These are phyloP conservation scores for Chlorocebus sabaeus DNA, from an alignment of 2,113 vertebrate species.

Conservation along the genomic window DNA sequence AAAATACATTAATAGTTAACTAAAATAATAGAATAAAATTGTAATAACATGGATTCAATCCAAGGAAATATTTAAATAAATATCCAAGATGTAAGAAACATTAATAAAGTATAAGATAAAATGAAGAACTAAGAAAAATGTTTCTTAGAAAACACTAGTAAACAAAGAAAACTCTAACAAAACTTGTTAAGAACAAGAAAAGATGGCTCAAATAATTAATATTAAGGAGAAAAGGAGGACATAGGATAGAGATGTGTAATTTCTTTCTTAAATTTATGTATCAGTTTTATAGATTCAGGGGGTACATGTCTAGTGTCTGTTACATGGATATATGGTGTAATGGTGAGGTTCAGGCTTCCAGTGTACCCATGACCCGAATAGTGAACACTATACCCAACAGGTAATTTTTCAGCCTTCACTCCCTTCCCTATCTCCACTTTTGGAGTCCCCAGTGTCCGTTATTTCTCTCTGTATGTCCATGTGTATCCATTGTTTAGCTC, in stretches of 20 bases:
- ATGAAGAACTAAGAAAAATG: background rate
- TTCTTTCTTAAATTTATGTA: too few species aligned
- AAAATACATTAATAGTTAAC: background rate
- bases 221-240: background rate
- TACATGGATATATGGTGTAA: too few species aligned
- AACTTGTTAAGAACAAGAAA: background rate
- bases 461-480: too few species aligned
- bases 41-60: background rate
- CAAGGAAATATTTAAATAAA: background rate
- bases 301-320: too few species aligned
- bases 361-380: too few species aligned
- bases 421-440: too few species aligned
- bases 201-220: background rate
- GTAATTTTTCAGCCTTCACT: too few species aligned
- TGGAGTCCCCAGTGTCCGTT: too few species aligned
- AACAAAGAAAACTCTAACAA: background rate
- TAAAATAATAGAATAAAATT: background rate
- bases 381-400: too few species aligned
- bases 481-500: too few species aligned
- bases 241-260: background rate
- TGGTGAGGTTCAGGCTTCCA: too few species aligned
- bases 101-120: background rate
- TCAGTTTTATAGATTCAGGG: too few species aligned
- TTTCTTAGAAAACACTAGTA: background rate
- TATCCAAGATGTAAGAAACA: background rate